Evolutionary conservation across 2,113 vertebrate species (phyloP), one percentile per base, ranked within the genome.

Genomic region (Saccopteryx bilineata): DNA sequence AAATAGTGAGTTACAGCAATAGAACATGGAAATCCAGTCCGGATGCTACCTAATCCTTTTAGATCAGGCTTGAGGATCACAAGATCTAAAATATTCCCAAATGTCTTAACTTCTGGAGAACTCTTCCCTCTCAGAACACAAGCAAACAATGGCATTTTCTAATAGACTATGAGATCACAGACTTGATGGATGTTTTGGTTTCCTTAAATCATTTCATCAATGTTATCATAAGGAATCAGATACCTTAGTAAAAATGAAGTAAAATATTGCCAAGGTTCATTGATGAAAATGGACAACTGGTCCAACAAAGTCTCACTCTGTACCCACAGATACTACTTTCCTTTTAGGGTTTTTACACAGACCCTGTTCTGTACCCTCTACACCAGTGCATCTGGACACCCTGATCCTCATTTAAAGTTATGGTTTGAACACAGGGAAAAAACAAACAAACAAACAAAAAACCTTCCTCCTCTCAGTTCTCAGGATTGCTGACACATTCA

Each of bases 71-170:
- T 83, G 10, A 87, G 18, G 54, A 88, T 54, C 72, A 84, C 24
- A 88, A 52, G 61, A 85, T 19, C 66, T 81, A 91, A 80, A 85
- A 76, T 84, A 69, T 69, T 31, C 18, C 52, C 80, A 60, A 74
- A 23, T 90, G 69, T 61, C 81, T 93, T 75, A 93, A 87, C n/a
- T 93, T 96, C 71, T 50, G 15, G 46, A 92, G 84, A 96, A 81
- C 7, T 84, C 81, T 80, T 71, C 18, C 91, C 90, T 75, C 31
- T 87, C 58, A 80, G 33, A 74, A 18, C 65, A 31, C 15, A 92
- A 82, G 31, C 33, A 89, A 94, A 85, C 48, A 82, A n/a, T 66
- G 54, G 52, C 69, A 61, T 31, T 76, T 48, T 88, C 28, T 83
- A 89, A 71, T 4, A 71, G 86, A 79, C 2, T 79, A 12, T 93